These are phyloP conservation scores for Diglossa brunneiventris DNA, from an alignment of 2,113 vertebrate genomes.

Conservation along the genomic window DNA sequence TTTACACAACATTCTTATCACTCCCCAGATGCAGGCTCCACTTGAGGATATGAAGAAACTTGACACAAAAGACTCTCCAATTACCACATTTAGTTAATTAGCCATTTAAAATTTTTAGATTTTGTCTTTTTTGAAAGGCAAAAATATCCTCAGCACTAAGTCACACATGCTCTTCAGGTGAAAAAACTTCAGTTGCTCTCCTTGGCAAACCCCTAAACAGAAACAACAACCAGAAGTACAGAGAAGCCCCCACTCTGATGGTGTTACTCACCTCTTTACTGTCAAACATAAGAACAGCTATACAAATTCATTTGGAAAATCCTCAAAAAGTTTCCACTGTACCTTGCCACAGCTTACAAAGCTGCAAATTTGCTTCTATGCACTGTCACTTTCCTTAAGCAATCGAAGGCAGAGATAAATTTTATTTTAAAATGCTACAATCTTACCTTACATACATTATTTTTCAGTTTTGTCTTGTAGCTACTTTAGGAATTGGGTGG, in stretches of 20 bases:
- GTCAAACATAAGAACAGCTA: not conserved
- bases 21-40: not conserved
- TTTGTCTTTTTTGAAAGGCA: not conserved
- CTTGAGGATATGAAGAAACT: not conserved
- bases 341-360: not conserved
- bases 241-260: not conserved
- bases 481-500: not conserved
- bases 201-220: not conserved
- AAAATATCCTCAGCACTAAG: not conserved
- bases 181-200: not conserved
- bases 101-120: not conserved
- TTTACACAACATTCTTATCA: not conserved
- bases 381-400: not conserved
- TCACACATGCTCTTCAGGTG: not conserved
- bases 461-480: not conserved
- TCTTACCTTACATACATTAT: not conserved
- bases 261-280: not conserved
- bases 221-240: not conserved
- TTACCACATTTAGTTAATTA: not conserved
- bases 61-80: not conserved
- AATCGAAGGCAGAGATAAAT: not conserved
- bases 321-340: not conserved
- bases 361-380: not conserved
- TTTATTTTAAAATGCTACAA: not conserved
- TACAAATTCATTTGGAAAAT: not conserved